Conservation (phyloP, 1,140 invertebrate species). For the Apis florea region DNA sequence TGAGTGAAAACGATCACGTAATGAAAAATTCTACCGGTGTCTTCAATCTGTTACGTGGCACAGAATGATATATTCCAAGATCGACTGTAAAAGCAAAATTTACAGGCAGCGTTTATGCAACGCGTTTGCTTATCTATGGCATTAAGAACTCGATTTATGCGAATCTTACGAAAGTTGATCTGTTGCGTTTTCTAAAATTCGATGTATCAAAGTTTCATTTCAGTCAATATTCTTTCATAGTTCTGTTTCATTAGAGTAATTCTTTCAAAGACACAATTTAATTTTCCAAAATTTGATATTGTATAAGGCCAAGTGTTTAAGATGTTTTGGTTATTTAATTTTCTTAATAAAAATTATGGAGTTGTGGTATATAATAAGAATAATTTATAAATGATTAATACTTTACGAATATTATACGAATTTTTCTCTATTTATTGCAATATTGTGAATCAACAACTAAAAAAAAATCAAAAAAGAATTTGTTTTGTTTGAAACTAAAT, state of each 20-base stretch:
- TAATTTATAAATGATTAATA: no score
- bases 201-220: neutral
- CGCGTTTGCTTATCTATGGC: neutral
- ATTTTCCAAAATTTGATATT: neutral
- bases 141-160: neutral
- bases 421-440: no score
- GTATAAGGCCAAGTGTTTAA: no score
- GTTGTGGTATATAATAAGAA: no score
- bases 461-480: no score
- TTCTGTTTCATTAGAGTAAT: neutral
- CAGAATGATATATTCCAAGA: neutral
- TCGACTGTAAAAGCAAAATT: neutral
- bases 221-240: neutral
- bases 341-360: no score
- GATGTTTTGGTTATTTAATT: no score
- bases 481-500: no score
- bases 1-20: conserved; percentile 45
- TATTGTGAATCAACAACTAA: no score
- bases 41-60: neutral
- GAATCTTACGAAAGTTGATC: neutral
- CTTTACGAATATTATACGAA: no score
- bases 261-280: neutral
- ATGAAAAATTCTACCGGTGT: neutral
- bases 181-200: no score
- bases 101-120: neutral